Percentiles rank a stretch among this genome's conserved stretches.
Evolutionary conservation across 2,888 invertebrate species (phyloP).

Genomic region (Pollenia amentaria): DNA sequence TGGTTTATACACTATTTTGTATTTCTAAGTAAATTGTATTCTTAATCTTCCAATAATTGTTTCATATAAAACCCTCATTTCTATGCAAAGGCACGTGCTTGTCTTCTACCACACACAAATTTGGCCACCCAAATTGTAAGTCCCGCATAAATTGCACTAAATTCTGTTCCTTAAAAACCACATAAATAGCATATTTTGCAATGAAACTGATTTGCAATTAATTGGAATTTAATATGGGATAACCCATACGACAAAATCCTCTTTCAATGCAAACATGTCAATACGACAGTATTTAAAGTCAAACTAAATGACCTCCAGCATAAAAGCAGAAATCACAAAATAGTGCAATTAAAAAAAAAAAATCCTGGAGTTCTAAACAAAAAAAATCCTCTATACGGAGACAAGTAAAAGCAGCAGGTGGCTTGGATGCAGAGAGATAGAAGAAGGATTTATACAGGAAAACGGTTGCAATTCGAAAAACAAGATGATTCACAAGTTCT

Average conservation of each 20-base stretch:
- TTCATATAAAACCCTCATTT: conserved; percentile 51
- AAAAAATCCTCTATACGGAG: neutral
- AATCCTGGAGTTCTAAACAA: conserved; percentile 48
- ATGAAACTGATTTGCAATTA: conserved; percentile 62
- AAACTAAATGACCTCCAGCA: conserved; percentile 45
- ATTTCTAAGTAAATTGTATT: neutral
- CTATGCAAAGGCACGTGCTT: conserved; percentile 60
- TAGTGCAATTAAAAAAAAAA: conserved; percentile 28
- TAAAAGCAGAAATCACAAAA: conserved; percentile 37
- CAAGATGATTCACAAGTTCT: conserved; percentile 70
- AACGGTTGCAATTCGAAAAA: conserved; percentile 69
- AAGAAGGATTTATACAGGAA: neutral
- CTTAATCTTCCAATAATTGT: conserved; percentile 8
- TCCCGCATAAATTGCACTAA: conserved; percentile 63
- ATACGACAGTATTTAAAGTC: conserved; percentile 47
- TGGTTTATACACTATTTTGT: too few species aligned
- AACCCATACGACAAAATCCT: neutral
- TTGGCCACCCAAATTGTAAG: conserved; percentile 56
- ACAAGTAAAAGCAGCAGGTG: conserved; percentile 65
- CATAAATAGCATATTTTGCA: conserved; percentile 61
- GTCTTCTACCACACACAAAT: neutral
- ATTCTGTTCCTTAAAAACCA: conserved; percentile 17
- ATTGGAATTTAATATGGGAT: conserved; percentile 52
- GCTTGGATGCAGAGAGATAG: neutral
- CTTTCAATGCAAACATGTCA: neutral